Evolutionary conservation across 2,797 vertebrate species (phyloP).

Genomic region (Lateolabrax maculatus): DNA sequence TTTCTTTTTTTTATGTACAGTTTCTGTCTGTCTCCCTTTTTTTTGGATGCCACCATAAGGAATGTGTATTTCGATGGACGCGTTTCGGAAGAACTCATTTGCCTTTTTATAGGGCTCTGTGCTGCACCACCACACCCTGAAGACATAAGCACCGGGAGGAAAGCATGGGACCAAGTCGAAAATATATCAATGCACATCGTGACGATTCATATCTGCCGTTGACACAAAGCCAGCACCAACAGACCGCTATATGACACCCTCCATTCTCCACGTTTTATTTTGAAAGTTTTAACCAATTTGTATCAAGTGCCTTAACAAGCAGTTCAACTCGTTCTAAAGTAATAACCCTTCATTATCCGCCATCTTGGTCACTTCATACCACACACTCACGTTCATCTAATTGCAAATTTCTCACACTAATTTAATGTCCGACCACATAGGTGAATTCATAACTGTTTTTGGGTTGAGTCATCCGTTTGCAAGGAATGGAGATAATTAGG

Average conservation of each 20-base stretch:
- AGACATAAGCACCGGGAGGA: conserved; percentile 77
- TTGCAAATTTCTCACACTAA: conserved; percentile 59
- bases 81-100: conserved; percentile 79
- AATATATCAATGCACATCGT: conserved; percentile 61
- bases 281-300: conserved; percentile 83
- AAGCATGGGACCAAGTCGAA: conserved; percentile 75
- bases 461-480: conserved; percentile 55
- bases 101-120: conserved; percentile 72
- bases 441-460: conserved; percentile 67
- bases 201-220: conserved; percentile 68
- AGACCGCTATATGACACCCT: conserved; percentile 51
- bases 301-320: conserved; percentile 92
- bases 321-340: conserved; percentile 87
- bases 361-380: conserved; percentile 62
- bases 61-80: conserved; percentile 74
- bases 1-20: conserved; percentile 84
- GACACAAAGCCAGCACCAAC: conserved; percentile 73
- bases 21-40: conserved; percentile 69
- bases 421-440: conserved; percentile 60
- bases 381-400: conserved; percentile 61
- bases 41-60: conserved; percentile 80
- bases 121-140: conserved; percentile 76
- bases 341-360: conserved; percentile 79
- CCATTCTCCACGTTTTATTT: conserved; percentile 69
- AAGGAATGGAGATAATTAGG: conserved; percentile 47